Evolutionary conservation across 30 jellyfish, hydroid and myxozoan species (phyloP).

Genomic region (Morbakka virulenta): DNA sequence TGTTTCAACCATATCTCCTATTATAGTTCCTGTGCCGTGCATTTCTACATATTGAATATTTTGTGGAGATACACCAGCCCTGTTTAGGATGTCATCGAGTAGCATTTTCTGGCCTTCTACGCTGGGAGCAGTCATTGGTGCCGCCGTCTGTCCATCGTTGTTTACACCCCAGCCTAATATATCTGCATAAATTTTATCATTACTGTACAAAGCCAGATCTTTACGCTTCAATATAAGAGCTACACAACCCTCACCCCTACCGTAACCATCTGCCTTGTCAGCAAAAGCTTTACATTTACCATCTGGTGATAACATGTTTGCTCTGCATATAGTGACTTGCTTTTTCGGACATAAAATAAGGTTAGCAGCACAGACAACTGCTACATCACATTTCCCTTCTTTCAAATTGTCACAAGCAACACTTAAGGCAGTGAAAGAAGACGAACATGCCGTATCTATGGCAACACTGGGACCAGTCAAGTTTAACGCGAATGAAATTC

Average conservation of each 20-base stretch:
- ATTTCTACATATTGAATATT: slow-evolving; percentile 57
- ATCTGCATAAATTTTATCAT: slow-evolving; percentile 28
- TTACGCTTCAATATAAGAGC: slow-evolving; percentile 34
- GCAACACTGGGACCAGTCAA: slow-evolving; percentile 68
- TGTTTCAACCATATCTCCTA: slow-evolving; percentile 64
- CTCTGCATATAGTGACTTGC: slow-evolving; percentile 64
- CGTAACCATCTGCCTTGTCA: slow-evolving; percentile 60
- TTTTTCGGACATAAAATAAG: slow-evolving; percentile 52
- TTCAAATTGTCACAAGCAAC: slow-evolving; percentile 53
- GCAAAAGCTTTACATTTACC: slow-evolving; percentile 67
- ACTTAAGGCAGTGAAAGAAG: slow-evolving; percentile 58
- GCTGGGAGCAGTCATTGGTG: slow-evolving; percentile 73
- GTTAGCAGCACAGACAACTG: slow-evolving; percentile 61
- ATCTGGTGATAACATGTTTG: slow-evolving; percentile 70
- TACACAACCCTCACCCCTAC: slow-evolving; percentile 63
- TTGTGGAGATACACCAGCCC: slow-evolving; percentile 31
- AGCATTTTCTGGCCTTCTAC: slow-evolving; percentile 34
- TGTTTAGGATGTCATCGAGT: slow-evolving; percentile 21
- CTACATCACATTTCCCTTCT: slow-evolving; percentile 39
- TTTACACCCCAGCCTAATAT: slow-evolving; percentile 67
- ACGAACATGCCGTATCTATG: slow-evolving; percentile 65
- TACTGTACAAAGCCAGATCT: slow-evolving; percentile 11
- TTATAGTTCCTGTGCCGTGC: slow-evolving; percentile 72
- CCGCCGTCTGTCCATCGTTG: slow-evolving; percentile 70
- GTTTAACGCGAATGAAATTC: slow-evolving; percentile 51